Evolutionary conservation across 2,797 vertebrate genomes (phyloP).

Genomic region (Sebastes itinus): DNA sequence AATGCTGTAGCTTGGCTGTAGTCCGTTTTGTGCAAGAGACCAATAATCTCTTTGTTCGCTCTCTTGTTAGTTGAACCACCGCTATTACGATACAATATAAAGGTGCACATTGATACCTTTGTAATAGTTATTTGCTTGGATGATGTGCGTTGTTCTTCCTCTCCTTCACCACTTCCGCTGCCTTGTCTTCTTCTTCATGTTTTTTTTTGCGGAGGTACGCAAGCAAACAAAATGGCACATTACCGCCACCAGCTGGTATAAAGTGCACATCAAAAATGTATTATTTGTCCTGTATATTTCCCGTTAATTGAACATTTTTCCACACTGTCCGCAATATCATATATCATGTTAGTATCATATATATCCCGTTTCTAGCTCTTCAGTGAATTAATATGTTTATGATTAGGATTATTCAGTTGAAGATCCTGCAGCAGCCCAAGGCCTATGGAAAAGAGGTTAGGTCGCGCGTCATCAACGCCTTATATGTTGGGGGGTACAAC

Average conservation of each 20-base stretch:
- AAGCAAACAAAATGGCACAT: background rate
- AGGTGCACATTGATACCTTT: conserved; percentile 9
- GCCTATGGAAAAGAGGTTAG: too few species aligned
- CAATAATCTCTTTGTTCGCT: fast-evolving
- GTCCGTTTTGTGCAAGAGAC: fast-evolving
- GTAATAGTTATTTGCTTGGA: too few species aligned
- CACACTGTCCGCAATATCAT: background rate
- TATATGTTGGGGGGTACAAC: too few species aligned
- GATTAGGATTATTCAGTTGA: background rate
- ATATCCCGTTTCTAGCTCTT: background rate
- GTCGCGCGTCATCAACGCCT: too few species aligned
- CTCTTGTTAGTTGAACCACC: fast-evolving
- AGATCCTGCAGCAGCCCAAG: background rate
- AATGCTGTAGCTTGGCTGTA: too few species aligned
- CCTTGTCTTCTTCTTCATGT: conserved; percentile 12
- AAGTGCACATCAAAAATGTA: background rate
- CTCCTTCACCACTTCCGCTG: background rate
- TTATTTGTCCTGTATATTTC: background rate
- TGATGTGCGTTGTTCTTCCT: background rate
- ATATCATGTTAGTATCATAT: background rate
- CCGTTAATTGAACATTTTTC: background rate
- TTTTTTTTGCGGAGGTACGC: background rate
- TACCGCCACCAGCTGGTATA: conserved; percentile 26
- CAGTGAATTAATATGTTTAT: background rate
- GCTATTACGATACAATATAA: fast-evolving